Percentiles rank a stretch among this genome's conserved stretches.
Evolutionary conservation across 2,888 invertebrate species (phyloP).

Genomic region (Drosophila histrio): DNA sequence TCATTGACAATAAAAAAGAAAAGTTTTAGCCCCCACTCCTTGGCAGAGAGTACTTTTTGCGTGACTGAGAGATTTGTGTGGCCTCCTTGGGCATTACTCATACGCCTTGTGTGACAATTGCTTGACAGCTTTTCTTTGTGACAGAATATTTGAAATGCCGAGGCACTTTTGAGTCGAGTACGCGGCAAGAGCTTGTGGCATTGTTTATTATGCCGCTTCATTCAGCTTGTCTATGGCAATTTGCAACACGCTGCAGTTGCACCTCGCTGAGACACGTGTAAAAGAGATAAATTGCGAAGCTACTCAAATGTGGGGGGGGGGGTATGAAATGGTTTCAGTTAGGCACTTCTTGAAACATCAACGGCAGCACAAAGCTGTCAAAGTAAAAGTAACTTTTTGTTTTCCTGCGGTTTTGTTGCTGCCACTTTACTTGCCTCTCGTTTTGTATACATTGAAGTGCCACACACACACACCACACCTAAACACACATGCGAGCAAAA

Average conservation of each 20-base stretch:
- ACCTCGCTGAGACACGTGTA: conserved; percentile 33
- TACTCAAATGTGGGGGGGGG: conserved; percentile 35
- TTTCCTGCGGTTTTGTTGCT: conserved; percentile 38
- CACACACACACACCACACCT: not conserved
- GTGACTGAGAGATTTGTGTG: conserved; percentile 22
- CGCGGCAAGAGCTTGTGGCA: conserved; percentile 4
- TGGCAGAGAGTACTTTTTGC: not conserved
- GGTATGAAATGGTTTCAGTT: not conserved
- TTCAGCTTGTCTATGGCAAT: conserved; percentile 31
- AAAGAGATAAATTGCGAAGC: conserved; percentile 67
- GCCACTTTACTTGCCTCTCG: conserved; percentile 42
- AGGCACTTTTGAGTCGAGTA: not conserved
- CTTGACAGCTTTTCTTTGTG: conserved; percentile 21
- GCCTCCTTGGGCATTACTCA: conserved; percentile 52
- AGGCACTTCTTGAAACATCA: conserved; percentile 34
- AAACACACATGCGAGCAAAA: conserved; percentile 53
- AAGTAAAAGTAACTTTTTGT: conserved; percentile 64
- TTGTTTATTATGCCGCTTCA: conserved; percentile 49
- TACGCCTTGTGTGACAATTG: conserved; percentile 67
- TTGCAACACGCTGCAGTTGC: conserved; percentile 43
- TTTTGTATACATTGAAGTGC: conserved; percentile 26
- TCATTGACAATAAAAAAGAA: conserved; percentile 60
- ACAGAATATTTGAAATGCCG: conserved; percentile 4
- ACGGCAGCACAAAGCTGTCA: conserved; percentile 57
- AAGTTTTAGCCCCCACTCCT: conserved; percentile 6